Evolutionary conservation across 1,140 invertebrate species (phyloP).

Genomic region (Megathymus violae): DNA sequence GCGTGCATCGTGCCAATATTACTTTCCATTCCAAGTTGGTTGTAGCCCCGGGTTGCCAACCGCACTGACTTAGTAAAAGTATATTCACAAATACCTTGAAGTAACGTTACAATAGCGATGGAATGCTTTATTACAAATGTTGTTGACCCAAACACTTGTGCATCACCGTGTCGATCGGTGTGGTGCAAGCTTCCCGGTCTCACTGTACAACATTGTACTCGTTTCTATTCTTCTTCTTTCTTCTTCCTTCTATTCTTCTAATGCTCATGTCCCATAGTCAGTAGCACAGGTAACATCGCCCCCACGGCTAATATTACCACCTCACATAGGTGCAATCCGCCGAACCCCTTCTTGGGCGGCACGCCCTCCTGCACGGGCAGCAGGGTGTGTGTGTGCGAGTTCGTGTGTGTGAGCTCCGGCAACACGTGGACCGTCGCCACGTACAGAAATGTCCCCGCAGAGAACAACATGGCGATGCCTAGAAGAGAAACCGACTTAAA

Average conservation of each 20-base stretch:
- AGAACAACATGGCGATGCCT: conserved; percentile 98
- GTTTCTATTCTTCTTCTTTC: too few relatives aligned
- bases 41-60: too few relatives aligned
- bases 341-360: conserved; percentile 80
- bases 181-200: too few relatives aligned
- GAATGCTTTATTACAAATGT: too few relatives aligned
- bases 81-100: too few relatives aligned
- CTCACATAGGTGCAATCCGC: conserved; percentile 90
- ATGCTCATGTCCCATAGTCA: conserved; percentile 97
- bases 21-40: too few relatives aligned
- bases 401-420: conserved; percentile 92
- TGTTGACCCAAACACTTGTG: too few relatives aligned
- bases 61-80: too few relatives aligned
- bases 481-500: conserved; percentile 73
- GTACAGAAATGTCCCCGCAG: conserved; percentile 99
- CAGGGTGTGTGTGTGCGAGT: conserved; percentile 69
- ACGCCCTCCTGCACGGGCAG: conserved; percentile 66
- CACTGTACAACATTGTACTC: too few relatives aligned
- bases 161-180: too few relatives aligned
- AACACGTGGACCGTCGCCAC: conserved; percentile 99
- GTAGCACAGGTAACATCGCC: conserved; percentile 92
- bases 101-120: too few relatives aligned
- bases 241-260: conserved; percentile 73
- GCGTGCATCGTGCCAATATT: too few relatives aligned
- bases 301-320: conserved; percentile 93